Evolutionary conservation across 2,113 vertebrate genomes (phyloP).

Genomic region (Halichoerus grypus): DNA sequence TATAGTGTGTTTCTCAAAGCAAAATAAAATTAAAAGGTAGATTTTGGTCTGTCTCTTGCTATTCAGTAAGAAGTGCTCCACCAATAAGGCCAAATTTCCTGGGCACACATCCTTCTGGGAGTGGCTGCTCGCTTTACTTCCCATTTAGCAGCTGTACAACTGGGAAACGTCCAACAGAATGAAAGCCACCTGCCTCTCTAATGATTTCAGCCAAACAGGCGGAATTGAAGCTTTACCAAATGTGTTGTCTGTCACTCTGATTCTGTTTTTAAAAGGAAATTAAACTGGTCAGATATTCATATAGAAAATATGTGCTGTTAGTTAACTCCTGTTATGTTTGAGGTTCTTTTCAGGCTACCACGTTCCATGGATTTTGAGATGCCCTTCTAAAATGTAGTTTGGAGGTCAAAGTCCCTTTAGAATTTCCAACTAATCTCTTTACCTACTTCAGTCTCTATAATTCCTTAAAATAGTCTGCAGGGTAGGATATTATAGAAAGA

Average conservation of each 20-base stretch:
- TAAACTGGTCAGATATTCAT: constrained; percentile 54
- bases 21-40: neutral
- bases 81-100: constrained; percentile 68
- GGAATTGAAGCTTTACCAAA: constrained; percentile 71
- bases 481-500: neutral
- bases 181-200: constrained; percentile 80
- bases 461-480: neutral
- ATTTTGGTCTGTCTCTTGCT: neutral
- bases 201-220: constrained; percentile 67
- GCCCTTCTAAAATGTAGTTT: neutral
- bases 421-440: neutral
- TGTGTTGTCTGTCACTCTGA: constrained; percentile 76
- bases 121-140: constrained; percentile 71
- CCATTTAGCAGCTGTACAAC: constrained; percentile 81
- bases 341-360: neutral
- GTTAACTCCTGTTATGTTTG: neutral
- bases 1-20: neutral
- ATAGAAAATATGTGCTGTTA: neutral
- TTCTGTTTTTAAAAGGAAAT: constrained; percentile 67
- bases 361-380: neutral
- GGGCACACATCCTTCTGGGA: constrained; percentile 73
- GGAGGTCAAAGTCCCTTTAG: neutral
- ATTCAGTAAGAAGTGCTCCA: constrained; percentile 21
- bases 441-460: neutral
- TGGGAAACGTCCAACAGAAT: constrained; percentile 79